Base-by-base conservation (phyloP, 2,113 vertebrate species). In the Coptodon rendalli region DNA sequence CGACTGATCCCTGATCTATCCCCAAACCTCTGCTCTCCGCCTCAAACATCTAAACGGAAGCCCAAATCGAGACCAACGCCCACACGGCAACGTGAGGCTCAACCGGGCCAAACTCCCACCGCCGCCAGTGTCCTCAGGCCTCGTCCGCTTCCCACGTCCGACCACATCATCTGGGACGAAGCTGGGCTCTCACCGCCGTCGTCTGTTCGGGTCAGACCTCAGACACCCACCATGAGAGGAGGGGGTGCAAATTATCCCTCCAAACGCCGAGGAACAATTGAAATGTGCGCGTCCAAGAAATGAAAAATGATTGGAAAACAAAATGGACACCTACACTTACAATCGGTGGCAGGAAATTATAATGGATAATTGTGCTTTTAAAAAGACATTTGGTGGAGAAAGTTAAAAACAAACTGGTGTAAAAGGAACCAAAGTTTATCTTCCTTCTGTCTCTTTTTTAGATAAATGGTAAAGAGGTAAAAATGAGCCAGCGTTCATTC, bases 161-260 rank as follows among this genome's bases (percentile, higher is more conserved):
- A 87, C 84, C 93, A 89, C 93, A 95, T 95, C 94, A 94, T 95
- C 94, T 93, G 94, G 94, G 94, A 93, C 71, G 92, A 90, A 89
- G 87, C 89, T 88, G 89, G 89, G 94, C 94, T 86, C 93, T 59
- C 14, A 38, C 17, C 43, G 27, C 91, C 87, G 87, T 82, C 96
- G 86, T 96, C 95, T 96, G 95, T 94, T 94, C 81, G 89, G 96
- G 95, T 95, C 95, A 93, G 91, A 85, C 86, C 89, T 94, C 88
- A 56, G 63, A 91, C 93, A 81, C 94, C 93, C 94, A 94, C 94
- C 85, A 92, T 29, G 82, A 88, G 87, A 81, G 87, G 92, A 81
- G 92, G 88, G 90, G 92, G 53, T 2, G 71, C 89, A 89, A 68
- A 88, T 86, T 11, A 87, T 90, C 86, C 79, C 83, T 91, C 84